A percentile compares a stretch with the other conserved stretches of the same genome.
phyloP scores from a whole-genome alignment of 2,888 invertebrate species.

The Conchocele bisecta region DNA sequence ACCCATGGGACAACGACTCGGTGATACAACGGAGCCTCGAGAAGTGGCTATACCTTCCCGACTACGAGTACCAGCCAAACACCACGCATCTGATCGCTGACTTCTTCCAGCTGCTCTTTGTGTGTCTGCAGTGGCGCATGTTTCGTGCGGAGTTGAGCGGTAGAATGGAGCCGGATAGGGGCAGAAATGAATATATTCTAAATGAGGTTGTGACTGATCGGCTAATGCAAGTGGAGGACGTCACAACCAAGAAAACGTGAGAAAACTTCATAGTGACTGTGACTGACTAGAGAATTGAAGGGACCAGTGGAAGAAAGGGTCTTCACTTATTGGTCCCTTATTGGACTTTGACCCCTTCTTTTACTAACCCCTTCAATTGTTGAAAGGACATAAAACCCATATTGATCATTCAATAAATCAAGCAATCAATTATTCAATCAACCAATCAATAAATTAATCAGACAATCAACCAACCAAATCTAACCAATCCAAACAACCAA shows the following conservation, averaged over 20 bases:
- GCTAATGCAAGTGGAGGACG: slow-evolving; percentile 71
- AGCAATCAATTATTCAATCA: too few species aligned
- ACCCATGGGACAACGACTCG: slow-evolving; percentile 86
- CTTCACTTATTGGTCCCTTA: too few species aligned
- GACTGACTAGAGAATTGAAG: too few species aligned
- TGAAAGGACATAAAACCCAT: too few species aligned
- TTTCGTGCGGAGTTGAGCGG: slow-evolving; percentile 89
- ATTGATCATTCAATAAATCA: too few species aligned
- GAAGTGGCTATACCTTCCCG: slow-evolving; percentile 95
- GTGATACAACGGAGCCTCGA: slow-evolving; percentile 86
- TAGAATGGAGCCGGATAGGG: slow-evolving; percentile 78
- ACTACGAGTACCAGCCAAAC: slow-evolving; percentile 89
- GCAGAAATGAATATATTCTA: slow-evolving; percentile 83
- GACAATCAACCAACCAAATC: too few species aligned
- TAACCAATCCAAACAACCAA: too few species aligned
- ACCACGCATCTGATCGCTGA: slow-evolving; percentile 92
- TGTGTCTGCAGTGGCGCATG: slow-evolving; percentile 92
- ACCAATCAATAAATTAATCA: too few species aligned
- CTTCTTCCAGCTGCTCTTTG: slow-evolving; percentile 92
- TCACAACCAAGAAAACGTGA: slow-evolving; percentile 72
- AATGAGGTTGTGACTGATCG: slow-evolving; percentile 71
- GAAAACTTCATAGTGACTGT: too few species aligned
- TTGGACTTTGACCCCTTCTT: too few species aligned
- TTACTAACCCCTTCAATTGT: too few species aligned
- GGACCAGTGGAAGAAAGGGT: too few species aligned